Percentiles rank a stretch among this genome's conserved stretches.
phyloP scores from a whole-genome alignment of 1,140 invertebrate species.

The Diprion similis region DNA sequence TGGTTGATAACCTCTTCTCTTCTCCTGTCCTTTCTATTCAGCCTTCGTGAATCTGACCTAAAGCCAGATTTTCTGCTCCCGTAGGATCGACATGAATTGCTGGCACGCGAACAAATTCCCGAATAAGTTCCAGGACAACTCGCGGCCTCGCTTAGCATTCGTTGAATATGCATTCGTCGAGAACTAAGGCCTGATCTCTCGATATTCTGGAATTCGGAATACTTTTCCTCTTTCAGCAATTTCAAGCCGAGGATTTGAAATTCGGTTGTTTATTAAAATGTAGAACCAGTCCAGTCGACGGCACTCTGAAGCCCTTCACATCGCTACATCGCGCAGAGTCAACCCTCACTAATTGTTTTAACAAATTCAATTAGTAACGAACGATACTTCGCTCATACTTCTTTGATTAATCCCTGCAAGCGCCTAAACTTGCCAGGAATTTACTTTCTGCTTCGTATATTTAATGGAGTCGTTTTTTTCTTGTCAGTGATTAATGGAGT shows the following conservation, averaged over 20 bases:
- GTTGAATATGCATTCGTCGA: constrained; percentile 48
- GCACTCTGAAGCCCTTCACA: neutral
- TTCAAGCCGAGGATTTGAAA: neutral
- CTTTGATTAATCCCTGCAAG: neutral
- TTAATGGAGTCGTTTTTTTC: neutral
- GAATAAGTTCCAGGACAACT: constrained; percentile 31
- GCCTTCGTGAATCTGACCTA: constrained; percentile 39
- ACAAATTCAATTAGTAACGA: constrained; percentile 1
- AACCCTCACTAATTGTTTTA: neutral
- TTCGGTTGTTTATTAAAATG: constrained; percentile 1
- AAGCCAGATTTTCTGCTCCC: constrained; percentile 42
- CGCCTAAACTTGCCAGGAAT: neutral
- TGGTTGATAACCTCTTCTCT: neutral
- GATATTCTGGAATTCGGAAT: constrained; percentile 16
- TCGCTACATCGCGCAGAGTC: neutral
- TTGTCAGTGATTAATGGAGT: constrained; percentile 1
- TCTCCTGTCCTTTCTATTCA: neutral
- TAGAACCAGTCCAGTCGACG: neutral
- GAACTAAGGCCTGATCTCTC: constrained; percentile 30
- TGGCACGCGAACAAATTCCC: constrained; percentile 42
- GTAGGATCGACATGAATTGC: constrained; percentile 19
- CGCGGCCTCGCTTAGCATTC: constrained; percentile 44
- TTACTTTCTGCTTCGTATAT: constrained; percentile 5
- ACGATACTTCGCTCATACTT: neutral
- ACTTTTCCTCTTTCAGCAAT: constrained; percentile 5